Evolutionary conservation across 2,113 vertebrate species (phyloP), one percentile per base, ranked within the genome.

Genomic region (Neotragus pygmaeus): DNA sequence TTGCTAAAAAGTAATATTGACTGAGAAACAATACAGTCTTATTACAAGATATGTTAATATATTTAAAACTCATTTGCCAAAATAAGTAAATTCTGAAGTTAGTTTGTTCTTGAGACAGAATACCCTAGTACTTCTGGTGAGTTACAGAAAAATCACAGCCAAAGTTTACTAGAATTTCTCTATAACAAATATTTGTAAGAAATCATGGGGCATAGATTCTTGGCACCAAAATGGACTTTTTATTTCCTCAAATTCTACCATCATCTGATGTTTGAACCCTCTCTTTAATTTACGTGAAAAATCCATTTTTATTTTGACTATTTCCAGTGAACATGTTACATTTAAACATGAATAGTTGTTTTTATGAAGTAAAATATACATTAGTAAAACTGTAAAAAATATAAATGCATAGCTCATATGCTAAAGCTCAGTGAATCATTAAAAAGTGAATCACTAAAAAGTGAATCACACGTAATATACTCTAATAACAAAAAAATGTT

Each of bases 41-140:
- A 47, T 75, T 58, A 6, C 64, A 94, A 80, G 25, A 88, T 81
- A 82, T 57, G 49, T 94, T 58, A 70, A 7, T 60, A 90, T 57
- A 90, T 77, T 93, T 77, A 92, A 96, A 96, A 30, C 3, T 75
- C 17, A 90, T 87, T 96, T 95, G 43, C 15, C 19, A 51, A 92
- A 88, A 90, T 4, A 85, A 96, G 62, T 39, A 91, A 94, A 51
- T 75, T 93, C 12, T 45, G 15, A 82, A n/a, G 49, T 66, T 3
- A 1, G 78, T 57, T 88, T 93, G 5, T 57, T 94, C 27, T 91
- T 88, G 45, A 92, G 39, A 94, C 53, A 86, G 17, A 94, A 89
- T 60, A 21, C 5, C 45, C 87, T 36, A 82, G 2, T 85, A 4
- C 51, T 45, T 90, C 58, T 75, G n/a, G 7, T 43, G 60, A 60